These are phyloP conservation scores for Nannospalax galili DNA, from an alignment of 2,113 vertebrate genomes.

Conservation along the genomic window DNA sequence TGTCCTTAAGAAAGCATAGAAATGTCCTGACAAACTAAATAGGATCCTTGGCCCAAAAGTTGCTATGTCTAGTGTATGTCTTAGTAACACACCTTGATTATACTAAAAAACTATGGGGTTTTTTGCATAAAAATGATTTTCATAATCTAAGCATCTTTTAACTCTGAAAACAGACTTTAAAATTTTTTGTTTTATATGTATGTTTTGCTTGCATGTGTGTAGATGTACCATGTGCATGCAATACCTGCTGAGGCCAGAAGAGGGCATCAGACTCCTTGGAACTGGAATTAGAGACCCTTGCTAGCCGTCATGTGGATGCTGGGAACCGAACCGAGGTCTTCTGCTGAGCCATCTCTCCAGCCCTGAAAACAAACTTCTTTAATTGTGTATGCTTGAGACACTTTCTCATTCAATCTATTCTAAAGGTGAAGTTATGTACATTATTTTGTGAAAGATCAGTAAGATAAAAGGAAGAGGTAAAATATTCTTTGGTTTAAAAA, in stretches of 20 bases:
- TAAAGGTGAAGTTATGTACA: not conserved
- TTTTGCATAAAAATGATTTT: constrained; percentile 54
- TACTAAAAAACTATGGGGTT: constrained; percentile 61
- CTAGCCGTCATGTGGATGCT: too few species aligned
- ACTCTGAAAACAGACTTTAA: constrained; percentile 36
- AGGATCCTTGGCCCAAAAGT: constrained; percentile 20
- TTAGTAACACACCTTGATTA: constrained; percentile 71
- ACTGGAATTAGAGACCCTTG: too few species aligned
- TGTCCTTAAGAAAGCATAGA: constrained; percentile 45
- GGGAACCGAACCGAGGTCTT: too few species aligned
- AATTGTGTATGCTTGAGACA: constrained; percentile 20
- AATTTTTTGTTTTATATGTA: not conserved
- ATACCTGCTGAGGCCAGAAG: too few species aligned
- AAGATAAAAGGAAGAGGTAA: not conserved
- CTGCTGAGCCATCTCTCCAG: constrained; percentile 45
- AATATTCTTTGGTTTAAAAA: constrained; percentile 1
- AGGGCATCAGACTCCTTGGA: too few species aligned
- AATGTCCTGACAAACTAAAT: constrained; percentile 49
- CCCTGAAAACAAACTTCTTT: constrained; percentile 59
- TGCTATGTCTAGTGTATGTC: constrained; percentile 19
- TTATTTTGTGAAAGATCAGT: constrained; percentile 62
- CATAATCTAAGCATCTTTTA: constrained; percentile 65
- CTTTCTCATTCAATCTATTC: constrained; percentile 51
- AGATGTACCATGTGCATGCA: too few species aligned
- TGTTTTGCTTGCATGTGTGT: not conserved